These are phyloP conservation scores for Lasioglossum lativentre DNA, from an alignment of 2,888 invertebrate genomes.

Conservation along the genomic window DNA sequence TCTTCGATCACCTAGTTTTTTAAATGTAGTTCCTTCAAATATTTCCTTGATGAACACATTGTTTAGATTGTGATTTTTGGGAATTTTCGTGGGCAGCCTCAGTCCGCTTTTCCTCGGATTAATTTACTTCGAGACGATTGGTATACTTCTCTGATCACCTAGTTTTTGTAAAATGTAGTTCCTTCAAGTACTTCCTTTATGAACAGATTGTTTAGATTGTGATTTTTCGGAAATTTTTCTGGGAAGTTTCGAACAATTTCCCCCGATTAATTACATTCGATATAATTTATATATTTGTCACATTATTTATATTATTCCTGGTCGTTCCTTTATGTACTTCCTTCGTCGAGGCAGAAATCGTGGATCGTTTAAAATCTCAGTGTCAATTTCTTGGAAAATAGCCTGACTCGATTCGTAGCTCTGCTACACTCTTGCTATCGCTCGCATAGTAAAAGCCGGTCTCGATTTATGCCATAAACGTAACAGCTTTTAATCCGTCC, in stretches of 20 bases:
- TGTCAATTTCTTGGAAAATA: constrained; percentile 37
- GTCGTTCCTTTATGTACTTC: too few relatives aligned
- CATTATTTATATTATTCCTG: too few relatives aligned
- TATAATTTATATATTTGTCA: too few relatives aligned
- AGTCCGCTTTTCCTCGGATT: too few relatives aligned
- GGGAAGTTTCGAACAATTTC: accelerated
- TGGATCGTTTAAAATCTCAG: neutral
- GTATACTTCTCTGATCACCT: too few relatives aligned
- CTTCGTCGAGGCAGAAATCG: neutral
- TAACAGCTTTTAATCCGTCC: constrained; percentile 64
- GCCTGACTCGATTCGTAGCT: constrained; percentile 58
- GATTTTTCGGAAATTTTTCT: neutral
- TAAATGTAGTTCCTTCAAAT: neutral
- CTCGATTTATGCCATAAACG: constrained; percentile 58
- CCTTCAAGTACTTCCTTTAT: too few relatives aligned
- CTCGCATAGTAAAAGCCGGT: constrained; percentile 10
- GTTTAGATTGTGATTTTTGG: neutral
- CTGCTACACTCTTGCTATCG: constrained; percentile 24
- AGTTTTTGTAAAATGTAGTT: too few relatives aligned
- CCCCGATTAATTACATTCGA: too few relatives aligned
- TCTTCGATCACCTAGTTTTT: neutral
- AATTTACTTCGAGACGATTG: too few relatives aligned
- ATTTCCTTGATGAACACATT: neutral
- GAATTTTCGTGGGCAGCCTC: neutral
- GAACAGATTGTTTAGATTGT: too few relatives aligned